These are phyloP conservation scores for Macquaria ambigua DNA, from an alignment of 2,113 vertebrate genomes.

Conservation along the genomic window DNA sequence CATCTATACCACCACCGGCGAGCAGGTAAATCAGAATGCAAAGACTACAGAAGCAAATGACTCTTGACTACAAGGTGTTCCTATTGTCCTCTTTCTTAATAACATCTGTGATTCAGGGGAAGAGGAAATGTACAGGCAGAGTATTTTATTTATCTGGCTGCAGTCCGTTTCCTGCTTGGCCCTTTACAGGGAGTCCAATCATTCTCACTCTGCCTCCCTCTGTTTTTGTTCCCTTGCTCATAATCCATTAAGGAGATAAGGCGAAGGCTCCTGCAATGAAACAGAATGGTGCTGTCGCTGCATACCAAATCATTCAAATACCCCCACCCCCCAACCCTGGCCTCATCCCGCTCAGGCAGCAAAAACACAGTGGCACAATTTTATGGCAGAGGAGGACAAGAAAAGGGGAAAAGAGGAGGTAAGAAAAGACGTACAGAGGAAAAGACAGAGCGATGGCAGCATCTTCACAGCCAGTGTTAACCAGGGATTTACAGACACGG, in stretches of 20 bases:
- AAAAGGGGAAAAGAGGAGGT: background rate
- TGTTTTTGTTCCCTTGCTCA: slow-evolving; percentile 77
- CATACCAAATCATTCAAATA: slow-evolving; percentile 76
- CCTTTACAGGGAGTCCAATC: slow-evolving; percentile 74
- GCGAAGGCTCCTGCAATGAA: slow-evolving; percentile 70
- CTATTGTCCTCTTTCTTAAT: slow-evolving; percentile 57
- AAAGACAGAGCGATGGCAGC: background rate
- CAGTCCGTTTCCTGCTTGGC: slow-evolving; percentile 66
- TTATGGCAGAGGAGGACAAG: slow-evolving; percentile 6
- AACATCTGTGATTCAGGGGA: slow-evolving; percentile 65
- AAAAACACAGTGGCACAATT: slow-evolving; percentile 18
- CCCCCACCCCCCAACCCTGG: background rate
- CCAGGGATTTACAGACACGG: background rate
- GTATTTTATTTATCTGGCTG: slow-evolving; percentile 70
- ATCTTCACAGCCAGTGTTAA: background rate
- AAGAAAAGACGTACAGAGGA: background rate
- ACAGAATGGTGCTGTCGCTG: slow-evolving; percentile 67
- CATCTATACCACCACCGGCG: background rate
- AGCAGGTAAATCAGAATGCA: slow-evolving; percentile 36
- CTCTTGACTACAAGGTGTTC: slow-evolving; percentile 58
- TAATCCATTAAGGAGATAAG: slow-evolving; percentile 83
- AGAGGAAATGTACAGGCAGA: slow-evolving; percentile 55
- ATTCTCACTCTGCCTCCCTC: slow-evolving; percentile 73
- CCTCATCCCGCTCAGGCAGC: slow-evolving; percentile 36
- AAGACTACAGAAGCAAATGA: slow-evolving; percentile 36